Evolutionary conservation across 2,797 vertebrate species (phyloP), one percentile per base, ranked within the genome.

Genomic region (Gallinago nigripennis): DNA sequence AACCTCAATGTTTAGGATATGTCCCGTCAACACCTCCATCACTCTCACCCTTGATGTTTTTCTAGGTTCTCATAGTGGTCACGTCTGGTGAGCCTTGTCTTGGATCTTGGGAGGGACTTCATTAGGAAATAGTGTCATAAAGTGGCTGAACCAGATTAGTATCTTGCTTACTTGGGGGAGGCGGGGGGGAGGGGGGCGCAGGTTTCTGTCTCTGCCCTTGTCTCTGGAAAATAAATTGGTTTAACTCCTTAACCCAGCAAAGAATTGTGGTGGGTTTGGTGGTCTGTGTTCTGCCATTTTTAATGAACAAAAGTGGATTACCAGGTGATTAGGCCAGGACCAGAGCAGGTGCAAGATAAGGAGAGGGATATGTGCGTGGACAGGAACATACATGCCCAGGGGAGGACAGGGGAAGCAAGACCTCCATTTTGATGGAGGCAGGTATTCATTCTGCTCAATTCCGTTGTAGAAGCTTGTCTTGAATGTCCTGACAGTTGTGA

Each of bases 201-300:
- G 33, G 60, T 66, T 88, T 85, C 48, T 61, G 27, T 45, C 16
- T 80, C 0, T 0, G n/a, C 25, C 50, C 11, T 82, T 87, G n/a
- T 1, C 2, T 21, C 68, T 91, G 57, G 21, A 78, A 95, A 46
- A 75, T 43, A 75, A 83, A 30, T 71, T 35, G 9, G 2, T 91
- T 81, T 41, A 78, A 24, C n/a, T 88, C 21, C 31, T 70, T 90
- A 66, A 82, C 23, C 6, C 27, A 6, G 39, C 17, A 86, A 27
- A 43, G 51, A 66, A 66, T 12, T 76, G 53, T 53, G 15, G 19
- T 72, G 25, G 30, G 14, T 37, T 86, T 58, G 23, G 33, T 5
- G 11, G 11, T 61, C 33, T 68, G 18, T 77, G 91, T 92, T 82
- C 61, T 90, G 54, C n/a, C 24, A 18, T 25, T 94, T 92, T 85